phyloP scores from a whole-genome alignment of 2,888 invertebrate species.

The Harmothoe impar region DNA sequence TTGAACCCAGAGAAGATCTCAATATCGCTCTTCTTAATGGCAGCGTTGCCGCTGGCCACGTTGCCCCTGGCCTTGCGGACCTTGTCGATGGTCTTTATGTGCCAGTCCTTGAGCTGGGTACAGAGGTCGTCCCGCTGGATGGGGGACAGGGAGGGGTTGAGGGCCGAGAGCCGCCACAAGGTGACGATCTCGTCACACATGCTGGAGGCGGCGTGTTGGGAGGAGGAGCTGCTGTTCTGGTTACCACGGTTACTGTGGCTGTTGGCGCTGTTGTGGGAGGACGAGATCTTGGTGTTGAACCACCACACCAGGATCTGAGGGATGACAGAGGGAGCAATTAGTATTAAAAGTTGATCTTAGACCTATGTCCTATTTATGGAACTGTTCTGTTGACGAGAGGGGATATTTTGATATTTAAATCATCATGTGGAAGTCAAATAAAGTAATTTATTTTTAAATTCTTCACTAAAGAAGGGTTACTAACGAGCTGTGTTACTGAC shows the following conservation, averaged over 20 bases:
- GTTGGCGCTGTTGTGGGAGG: conserved; percentile 90
- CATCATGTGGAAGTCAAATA: too few relatives aligned
- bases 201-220: conserved; percentile 97
- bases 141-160: conserved; percentile 96
- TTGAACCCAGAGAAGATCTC: conserved; percentile 98
- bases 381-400: too few relatives aligned
- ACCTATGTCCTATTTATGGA: too few relatives aligned
- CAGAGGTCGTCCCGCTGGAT: conserved; percentile 94
- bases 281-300: conserved; percentile 97
- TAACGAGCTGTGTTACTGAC: too few relatives aligned
- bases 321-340: too few relatives aligned
- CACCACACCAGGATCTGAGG: conserved; percentile 98
- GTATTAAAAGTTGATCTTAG: too few relatives aligned
- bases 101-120: conserved; percentile 96
- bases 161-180: conserved; percentile 96
- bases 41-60: conserved; percentile 72
- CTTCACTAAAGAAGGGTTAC: too few relatives aligned
- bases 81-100: conserved; percentile 95
- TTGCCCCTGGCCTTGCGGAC: conserved; percentile 85
- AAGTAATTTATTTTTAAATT: too few relatives aligned
- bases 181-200: conserved; percentile 98
- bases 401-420: too few relatives aligned
- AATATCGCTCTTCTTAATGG: conserved; percentile 86
- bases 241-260: conserved; percentile 90
- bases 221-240: conserved; percentile 93